Evolutionary conservation across 2,113 vertebrate species (phyloP).

Genomic region (Gallinago undulata): DNA sequence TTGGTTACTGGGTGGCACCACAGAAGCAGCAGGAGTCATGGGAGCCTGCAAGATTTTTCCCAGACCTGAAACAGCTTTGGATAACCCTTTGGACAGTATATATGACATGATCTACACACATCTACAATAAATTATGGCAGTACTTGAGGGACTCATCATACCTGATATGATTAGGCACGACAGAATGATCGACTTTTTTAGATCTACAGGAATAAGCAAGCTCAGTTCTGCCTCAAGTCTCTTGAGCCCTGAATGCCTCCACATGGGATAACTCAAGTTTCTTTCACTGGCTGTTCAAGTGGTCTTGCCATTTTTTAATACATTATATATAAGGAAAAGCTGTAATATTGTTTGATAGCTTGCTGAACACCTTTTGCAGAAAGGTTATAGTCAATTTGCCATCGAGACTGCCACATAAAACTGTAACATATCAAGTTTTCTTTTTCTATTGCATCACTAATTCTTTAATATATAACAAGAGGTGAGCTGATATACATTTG

Average conservation of each 20-base stretch:
- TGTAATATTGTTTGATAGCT: neutral
- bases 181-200: neutral
- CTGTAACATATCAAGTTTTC: neutral
- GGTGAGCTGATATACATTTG: neutral
- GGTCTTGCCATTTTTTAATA: neutral
- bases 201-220: neutral
- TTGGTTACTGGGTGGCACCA: neutral
- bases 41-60: neutral
- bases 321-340: neutral
- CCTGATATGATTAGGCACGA: neutral
- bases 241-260: neutral
- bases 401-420: neutral
- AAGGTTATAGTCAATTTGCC: neutral
- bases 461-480: neutral
- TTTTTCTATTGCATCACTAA: neutral
- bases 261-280: neutral
- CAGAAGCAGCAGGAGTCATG: neutral
- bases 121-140: neutral
- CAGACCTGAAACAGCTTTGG: neutral
- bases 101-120: neutral
- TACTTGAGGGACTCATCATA: neutral
- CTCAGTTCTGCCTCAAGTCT: neutral
- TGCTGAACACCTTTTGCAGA: neutral
- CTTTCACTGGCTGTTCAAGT: neutral
- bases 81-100: neutral